Evolutionary conservation across 2,113 vertebrate species (phyloP).

Genomic region (Sardina pilchardus): DNA sequence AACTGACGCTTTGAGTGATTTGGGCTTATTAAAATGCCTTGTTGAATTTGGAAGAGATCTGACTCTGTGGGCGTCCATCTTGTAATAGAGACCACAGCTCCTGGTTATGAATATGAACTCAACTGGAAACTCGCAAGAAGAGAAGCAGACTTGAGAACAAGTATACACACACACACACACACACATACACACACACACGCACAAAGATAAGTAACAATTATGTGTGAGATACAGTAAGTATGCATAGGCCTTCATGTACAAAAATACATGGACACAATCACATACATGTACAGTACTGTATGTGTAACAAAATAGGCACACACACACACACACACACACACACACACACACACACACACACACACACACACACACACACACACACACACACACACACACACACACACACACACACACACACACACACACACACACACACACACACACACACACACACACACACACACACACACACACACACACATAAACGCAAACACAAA

Average conservation of each 20-base stretch:
- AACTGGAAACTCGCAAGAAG: neutral
- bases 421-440: neutral
- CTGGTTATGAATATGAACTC: neutral
- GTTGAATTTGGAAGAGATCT: neutral
- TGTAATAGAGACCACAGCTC: neutral
- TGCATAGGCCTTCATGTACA: neutral
- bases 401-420: no score
- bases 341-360: no score
- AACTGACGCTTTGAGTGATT: neutral
- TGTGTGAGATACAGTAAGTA: neutral
- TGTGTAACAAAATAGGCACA: neutral
- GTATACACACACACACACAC: neutral
- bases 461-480: neutral
- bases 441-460: slow-evolving; percentile 5
- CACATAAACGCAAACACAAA: neutral
- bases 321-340: neutral
- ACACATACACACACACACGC: neutral
- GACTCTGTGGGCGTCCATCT: neutral
- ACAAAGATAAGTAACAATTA: no score
- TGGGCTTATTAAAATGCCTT: neutral
- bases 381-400: no score
- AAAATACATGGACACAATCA: neutral
- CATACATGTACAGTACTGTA: neutral
- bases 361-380: no score
- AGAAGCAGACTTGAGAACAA: neutral